These are phyloP conservation scores for Microcebus lehilahytsara DNA, from an alignment of 2,113 vertebrate genomes.

Conservation along the genomic window DNA sequence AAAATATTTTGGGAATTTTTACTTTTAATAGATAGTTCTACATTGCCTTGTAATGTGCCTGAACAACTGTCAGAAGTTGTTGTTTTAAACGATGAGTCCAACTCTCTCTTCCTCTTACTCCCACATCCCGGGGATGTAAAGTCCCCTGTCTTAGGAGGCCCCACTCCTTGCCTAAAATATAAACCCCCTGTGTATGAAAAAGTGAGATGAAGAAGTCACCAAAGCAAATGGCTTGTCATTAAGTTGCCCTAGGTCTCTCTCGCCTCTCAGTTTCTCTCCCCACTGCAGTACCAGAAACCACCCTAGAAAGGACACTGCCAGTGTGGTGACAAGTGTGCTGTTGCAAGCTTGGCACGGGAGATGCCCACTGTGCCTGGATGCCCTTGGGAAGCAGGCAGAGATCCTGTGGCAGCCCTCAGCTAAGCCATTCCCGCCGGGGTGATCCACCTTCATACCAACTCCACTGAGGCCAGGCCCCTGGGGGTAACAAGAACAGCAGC, in stretches of 20 bases:
- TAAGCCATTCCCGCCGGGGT: not conserved
- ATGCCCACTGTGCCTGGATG: not conserved
- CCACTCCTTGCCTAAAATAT: not conserved
- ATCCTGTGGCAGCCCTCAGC: not conserved
- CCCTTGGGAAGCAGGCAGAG: not conserved
- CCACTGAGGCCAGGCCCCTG: not conserved
- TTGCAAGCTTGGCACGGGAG: not conserved
- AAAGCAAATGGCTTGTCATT: not conserved
- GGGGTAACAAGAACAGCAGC: not conserved
- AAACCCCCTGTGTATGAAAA: not conserved
- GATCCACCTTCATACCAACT: not conserved
- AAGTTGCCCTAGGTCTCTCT: not conserved
- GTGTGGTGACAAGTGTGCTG: not conserved
- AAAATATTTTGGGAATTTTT: not conserved
- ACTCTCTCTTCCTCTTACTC: not conserved
- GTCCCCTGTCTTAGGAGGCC: not conserved
- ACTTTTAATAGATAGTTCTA: not conserved
- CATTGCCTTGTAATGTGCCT: not conserved
- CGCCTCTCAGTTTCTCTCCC: not conserved
- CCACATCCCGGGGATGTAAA: not conserved
- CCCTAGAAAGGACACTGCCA: not conserved
- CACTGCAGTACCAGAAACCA: not conserved
- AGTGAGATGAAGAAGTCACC: not conserved
- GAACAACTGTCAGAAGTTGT: not conserved
- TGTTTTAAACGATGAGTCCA: not conserved